Percentiles rank a stretch among this genome's conserved stretches.
phyloP scores from a whole-genome alignment of 2,113 vertebrate genomes.

The Shinisaurus crocodilurus region DNA sequence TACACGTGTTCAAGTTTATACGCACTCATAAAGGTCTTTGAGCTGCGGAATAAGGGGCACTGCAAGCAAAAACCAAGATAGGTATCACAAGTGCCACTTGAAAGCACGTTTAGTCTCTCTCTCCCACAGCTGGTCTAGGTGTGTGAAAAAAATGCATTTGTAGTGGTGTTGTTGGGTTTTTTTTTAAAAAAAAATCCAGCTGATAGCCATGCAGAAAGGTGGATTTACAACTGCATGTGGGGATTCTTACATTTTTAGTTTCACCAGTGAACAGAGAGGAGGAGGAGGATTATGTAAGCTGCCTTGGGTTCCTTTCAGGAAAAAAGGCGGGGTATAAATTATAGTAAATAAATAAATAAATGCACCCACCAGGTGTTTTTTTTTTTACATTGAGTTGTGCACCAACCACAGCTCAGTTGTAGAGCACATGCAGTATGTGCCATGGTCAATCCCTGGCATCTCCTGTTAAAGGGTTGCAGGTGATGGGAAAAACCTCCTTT shows the following conservation, averaged over 20 bases:
- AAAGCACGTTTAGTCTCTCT: neutral
- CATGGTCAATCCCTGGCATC: neutral
- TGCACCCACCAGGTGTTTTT: neutral
- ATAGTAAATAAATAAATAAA: no score
- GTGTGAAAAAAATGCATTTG: neutral
- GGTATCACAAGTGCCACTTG: neutral
- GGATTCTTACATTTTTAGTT: neutral
- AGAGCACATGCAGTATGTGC: neutral
- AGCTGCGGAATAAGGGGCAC: neutral
- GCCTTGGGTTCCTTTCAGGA: no score
- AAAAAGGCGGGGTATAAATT: no score
- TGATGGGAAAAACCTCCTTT: neutral
- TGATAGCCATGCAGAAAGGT: neutral
- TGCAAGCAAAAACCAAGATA: neutral
- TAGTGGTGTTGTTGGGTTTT: neutral
- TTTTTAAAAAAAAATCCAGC: neutral
- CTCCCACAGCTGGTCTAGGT: neutral
- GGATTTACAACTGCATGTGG: neutral
- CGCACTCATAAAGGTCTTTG: neutral
- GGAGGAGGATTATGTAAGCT: no score
- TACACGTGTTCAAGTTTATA: neutral
- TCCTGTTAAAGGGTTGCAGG: neutral
- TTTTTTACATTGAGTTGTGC: neutral
- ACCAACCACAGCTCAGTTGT: neutral
- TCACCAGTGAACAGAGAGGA: neutral